Conservation (phyloP, 2,888 invertebrate species). For the Philereme vetulata region DNA sequence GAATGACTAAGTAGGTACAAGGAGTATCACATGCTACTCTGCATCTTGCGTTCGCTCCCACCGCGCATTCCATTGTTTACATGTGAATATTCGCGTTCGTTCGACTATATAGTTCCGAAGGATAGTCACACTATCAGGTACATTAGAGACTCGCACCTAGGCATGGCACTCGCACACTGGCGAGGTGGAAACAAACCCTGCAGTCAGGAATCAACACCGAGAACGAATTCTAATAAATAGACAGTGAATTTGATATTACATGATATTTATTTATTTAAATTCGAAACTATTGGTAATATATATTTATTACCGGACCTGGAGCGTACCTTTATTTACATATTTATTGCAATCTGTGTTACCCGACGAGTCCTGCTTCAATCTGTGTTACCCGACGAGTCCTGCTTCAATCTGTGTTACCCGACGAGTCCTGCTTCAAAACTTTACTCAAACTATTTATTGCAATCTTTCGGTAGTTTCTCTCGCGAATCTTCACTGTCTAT, state of each 20-base stretch:
- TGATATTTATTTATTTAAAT: conserved; percentile 76
- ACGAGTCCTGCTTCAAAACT: conserved; percentile 47
- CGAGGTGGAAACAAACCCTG: conserved; percentile 72
- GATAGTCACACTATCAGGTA: conserved; percentile 33
- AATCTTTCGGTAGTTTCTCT: conserved; percentile 40
- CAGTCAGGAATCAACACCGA: conserved; percentile 83
- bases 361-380: conserved; percentile 54
- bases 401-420: too few relatives aligned
- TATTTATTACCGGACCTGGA: conserved; percentile 71
- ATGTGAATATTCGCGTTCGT: conserved; percentile 32
- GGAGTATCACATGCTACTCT: conserved; percentile 80
- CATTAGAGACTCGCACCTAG: conserved; percentile 17
- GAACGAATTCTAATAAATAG: conserved; percentile 81
- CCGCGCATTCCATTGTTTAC: conserved; percentile 46
- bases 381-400: conserved; percentile 63
- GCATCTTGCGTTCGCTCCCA: conserved; percentile 69
- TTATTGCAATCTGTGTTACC: conserved; percentile 77
- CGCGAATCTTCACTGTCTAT: conserved; percentile 77
- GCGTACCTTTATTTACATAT: conserved; percentile 78
- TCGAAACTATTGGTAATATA: conserved; percentile 74
- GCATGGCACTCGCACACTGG: conserved; percentile 33
- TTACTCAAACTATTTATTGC: conserved; percentile 35
- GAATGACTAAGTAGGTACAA: conserved; percentile 69
- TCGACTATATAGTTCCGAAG: conserved; percentile 27
- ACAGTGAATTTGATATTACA: conserved; percentile 83